Percentiles rank a stretch among this genome's conserved stretches.
phyloP scores from a whole-genome alignment of 1,140 invertebrate genomes.

The Xylocopa sonorina region DNA sequence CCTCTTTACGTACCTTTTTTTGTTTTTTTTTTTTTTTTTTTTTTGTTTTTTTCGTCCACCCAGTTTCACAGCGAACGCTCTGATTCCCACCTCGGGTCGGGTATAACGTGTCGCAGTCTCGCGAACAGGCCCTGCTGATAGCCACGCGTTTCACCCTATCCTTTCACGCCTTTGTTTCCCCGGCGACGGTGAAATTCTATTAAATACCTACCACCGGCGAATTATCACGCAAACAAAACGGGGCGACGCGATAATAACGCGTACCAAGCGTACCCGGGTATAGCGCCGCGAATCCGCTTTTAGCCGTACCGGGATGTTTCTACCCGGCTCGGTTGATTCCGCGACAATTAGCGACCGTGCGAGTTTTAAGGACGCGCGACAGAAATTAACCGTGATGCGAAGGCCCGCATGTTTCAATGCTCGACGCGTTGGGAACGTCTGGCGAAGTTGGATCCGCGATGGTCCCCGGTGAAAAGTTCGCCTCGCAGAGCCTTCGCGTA shows the following conservation, averaged over 20 bases:
- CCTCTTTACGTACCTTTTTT: neutral
- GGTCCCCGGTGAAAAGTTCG: too few species aligned
- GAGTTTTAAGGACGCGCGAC: neutral
- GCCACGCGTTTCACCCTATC: conserved; percentile 42
- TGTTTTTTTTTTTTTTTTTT: neutral
- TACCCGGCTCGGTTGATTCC: neutral
- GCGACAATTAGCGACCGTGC: neutral
- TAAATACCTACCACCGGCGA: conserved; percentile 19
- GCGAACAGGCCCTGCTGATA: conserved; percentile 34
- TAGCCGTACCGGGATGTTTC: neutral
- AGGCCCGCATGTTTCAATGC: too few species aligned
- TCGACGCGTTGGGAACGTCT: too few species aligned
- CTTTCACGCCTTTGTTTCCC: neutral
- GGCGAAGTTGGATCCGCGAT: too few species aligned
- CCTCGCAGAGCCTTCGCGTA: too few species aligned
- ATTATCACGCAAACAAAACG: conserved; percentile 8
- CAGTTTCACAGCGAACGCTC: conserved; percentile 39
- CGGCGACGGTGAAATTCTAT: conserved; percentile 16
- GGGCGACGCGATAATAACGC: neutral
- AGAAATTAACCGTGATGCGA: conserved; percentile 11
- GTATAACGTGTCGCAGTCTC: conserved; percentile 26
- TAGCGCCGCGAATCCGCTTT: neutral
- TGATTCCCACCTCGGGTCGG: conserved; percentile 19
- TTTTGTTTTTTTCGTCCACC: neutral
- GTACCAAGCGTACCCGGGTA: too few species aligned